Conservation (phyloP, 30 jellyfish, hydroid and myxozoan genomes). For the Chironex yamaguchii region DNA sequence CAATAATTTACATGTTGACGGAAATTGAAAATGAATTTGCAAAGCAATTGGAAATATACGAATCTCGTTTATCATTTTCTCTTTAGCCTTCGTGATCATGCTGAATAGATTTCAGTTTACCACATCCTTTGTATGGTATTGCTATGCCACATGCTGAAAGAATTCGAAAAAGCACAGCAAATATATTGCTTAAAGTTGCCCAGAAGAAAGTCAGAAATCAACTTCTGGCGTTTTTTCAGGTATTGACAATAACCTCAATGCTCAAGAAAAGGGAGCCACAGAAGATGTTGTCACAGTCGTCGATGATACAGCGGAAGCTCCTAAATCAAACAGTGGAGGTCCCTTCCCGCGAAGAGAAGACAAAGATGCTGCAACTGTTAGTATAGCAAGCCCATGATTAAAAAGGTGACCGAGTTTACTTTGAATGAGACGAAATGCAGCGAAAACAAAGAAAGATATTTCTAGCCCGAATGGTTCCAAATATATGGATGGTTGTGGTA, state of each 20-base stretch:
- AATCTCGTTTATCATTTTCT: too few species aligned
- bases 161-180: constrained; percentile 48
- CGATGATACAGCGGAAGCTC: constrained; percentile 24
- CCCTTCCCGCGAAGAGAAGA: constrained; percentile 28
- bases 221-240: constrained; percentile 24
- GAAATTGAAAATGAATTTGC: too few species aligned
- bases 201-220: constrained; percentile 20
- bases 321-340: constrained; percentile 45
- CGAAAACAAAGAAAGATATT: constrained; percentile 36
- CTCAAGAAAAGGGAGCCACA: neutral
- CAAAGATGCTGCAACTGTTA: constrained; percentile 35
- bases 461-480: constrained; percentile 25
- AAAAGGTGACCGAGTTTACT: constrained; percentile 37
- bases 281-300: constrained; percentile 44
- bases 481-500: constrained; percentile 37
- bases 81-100: too few species aligned
- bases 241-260: neutral
- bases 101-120: too few species aligned
- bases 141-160: constrained; percentile 48
- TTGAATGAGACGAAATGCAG: constrained; percentile 16
- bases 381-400: constrained; percentile 27
- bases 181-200: constrained; percentile 16
- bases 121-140: constrained; percentile 5
- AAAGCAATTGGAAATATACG: too few species aligned
- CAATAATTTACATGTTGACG: too few species aligned